Evolutionary conservation across 1,140 invertebrate species (phyloP).

Genomic region (Aradophagus sp.): DNA sequence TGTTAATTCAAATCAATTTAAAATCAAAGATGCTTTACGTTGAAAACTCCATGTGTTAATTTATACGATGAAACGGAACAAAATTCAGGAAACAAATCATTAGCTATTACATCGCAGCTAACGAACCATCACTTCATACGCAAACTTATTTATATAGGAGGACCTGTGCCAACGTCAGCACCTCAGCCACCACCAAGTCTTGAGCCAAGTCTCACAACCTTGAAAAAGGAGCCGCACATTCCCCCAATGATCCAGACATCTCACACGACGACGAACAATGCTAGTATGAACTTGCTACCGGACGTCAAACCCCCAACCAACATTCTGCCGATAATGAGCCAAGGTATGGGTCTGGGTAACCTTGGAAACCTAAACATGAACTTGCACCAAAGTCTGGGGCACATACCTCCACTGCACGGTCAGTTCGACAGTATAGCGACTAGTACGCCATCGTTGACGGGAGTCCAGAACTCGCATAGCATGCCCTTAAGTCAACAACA

Average conservation of each 20-base stretch:
- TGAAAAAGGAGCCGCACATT: constrained; percentile 68
- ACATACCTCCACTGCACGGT: constrained; percentile 64
- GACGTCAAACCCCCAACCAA: constrained; percentile 67
- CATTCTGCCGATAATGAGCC: constrained; percentile 66
- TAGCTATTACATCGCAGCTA: no score
- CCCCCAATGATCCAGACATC: constrained; percentile 62
- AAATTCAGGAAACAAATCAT: no score
- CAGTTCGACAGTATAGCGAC: constrained; percentile 69
- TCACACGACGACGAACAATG: constrained; percentile 60
- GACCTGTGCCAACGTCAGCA: constrained; percentile 61
- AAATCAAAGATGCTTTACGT: no score
- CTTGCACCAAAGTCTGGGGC: constrained; percentile 61
- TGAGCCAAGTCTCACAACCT: constrained; percentile 64
- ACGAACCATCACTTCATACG: no score
- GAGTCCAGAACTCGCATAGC: constrained; percentile 66
- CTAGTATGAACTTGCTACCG: constrained; percentile 63
- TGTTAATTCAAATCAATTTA: no score
- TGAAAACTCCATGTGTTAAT: no score
- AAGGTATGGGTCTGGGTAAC: constrained; percentile 65
- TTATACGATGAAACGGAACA: no score
- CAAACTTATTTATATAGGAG: constrained; percentile 29
- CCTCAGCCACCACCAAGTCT: constrained; percentile 56
- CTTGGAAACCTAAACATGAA: constrained; percentile 67
- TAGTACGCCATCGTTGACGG: constrained; percentile 45
- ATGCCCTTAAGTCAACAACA: constrained; percentile 56